A percentile compares a stretch with the other conserved stretches of the same genome.
phyloP scores from a whole-genome alignment of 1,140 invertebrate genomes.

The Meloidogyne hapla region DNA sequence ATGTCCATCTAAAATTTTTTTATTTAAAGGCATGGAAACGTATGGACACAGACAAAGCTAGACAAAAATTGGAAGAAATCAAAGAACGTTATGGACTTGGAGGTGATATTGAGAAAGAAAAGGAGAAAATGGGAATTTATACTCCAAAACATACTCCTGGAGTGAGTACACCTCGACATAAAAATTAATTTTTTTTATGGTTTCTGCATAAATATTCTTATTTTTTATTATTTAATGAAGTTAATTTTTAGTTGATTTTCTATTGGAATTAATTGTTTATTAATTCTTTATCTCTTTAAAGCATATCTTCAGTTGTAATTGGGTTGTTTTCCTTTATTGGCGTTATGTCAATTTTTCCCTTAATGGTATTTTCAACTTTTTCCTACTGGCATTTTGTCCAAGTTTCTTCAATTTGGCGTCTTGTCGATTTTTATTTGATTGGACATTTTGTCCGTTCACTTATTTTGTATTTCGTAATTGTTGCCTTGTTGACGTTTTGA shows the following conservation, averaged over 20 bases:
- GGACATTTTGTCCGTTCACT: too few species aligned
- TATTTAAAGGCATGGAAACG: conserved; percentile 79
- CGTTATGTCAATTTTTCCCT: too few species aligned
- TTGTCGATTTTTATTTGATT: too few species aligned
- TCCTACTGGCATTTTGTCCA: too few species aligned
- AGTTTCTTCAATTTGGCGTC: too few species aligned
- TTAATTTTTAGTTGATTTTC: too few species aligned
- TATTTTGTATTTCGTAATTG: too few species aligned
- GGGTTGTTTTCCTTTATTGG: not conserved
- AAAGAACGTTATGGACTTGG: conserved; percentile 85
- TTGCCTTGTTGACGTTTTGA: too few species aligned
- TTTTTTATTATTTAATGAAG: not conserved
- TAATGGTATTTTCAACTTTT: too few species aligned
- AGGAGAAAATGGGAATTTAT: conserved; percentile 52
- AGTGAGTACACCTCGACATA: conserved; percentile 25
- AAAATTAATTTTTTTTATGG: not conserved
- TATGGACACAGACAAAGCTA: conserved; percentile 91
- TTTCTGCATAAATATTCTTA: conserved; percentile 5
- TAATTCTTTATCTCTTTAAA: too few species aligned
- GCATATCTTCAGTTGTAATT: too few species aligned
- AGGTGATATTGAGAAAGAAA: conserved; percentile 64
- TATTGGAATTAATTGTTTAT: too few species aligned
- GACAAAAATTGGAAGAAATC: conserved; percentile 91
- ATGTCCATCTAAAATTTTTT: conserved; percentile 51
- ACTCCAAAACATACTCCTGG: conserved; percentile 27